Evolutionary conservation across 2,113 vertebrate genomes (phyloP), one percentile per base, ranked within the genome.

Genomic region (Taxidea taxus): DNA sequence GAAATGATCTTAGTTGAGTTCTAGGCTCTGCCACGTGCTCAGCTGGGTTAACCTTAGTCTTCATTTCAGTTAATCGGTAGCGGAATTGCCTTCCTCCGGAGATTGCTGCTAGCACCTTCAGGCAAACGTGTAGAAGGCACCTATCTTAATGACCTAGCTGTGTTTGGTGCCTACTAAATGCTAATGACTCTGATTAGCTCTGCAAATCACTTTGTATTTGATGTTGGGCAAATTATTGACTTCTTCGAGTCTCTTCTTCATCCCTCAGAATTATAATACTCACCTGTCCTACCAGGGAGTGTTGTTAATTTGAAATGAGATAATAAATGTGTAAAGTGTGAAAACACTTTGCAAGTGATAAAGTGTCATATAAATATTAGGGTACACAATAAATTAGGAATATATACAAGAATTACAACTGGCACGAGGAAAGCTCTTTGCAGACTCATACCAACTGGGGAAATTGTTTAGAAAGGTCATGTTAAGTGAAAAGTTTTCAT

Each of bases 311-410:
- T 82, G 68, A 95, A 90, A 81, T 84, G 62, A 90, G 68, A 62
- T 75, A 74, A 80, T 83, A 89, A 89, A 94, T 42, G 13, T 23
- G 15, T 84, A 87, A 54, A 54, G 51, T 21, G 37, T 96, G 75
- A 91, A 95, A 68, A 51, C 18, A 49, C 23, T 74, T 83, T 93
- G 39, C 37, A 88, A 86, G 54, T 84, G 75, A 84, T 47, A 62
- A 78, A 94, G 34, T 37, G 23, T 56, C 29, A 0, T 49, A 44
- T 90, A 91, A 89, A 95, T 75, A 96, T 89, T 70, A 87, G 27
- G 23, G 49, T 54, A 62, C 72, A 27, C 44, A 94, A 96, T 90
- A 90, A 90, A 84, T 93, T 91, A 54, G 37, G 66, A 80, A 94
- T 60, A 86, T 42, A 95, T 11, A 82, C 10, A 68, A 20, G 20